Conservation (phyloP, 2,888 invertebrate genomes). For the Luffia ferchaultella region DNA sequence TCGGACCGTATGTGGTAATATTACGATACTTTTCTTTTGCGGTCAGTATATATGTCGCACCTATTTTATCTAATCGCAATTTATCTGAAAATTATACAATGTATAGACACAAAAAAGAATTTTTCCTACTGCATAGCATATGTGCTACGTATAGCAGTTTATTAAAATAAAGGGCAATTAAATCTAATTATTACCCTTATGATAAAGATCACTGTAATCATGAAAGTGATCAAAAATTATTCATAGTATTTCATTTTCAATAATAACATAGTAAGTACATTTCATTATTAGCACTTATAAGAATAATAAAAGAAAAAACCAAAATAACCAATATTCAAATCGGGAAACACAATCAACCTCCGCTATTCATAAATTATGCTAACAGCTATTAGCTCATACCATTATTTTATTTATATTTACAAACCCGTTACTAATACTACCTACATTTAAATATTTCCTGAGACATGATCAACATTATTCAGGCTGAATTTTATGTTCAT, state of each 20-base stretch:
- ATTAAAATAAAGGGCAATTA: too few relatives aligned
- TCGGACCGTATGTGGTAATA: too few relatives aligned
- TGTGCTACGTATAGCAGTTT: too few relatives aligned
- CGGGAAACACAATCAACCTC: background rate
- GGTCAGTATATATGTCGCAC: too few relatives aligned
- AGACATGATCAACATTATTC: slow-evolving; percentile 65
- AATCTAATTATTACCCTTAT: too few relatives aligned
- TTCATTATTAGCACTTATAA: background rate
- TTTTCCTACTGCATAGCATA: too few relatives aligned
- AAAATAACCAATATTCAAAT: background rate
- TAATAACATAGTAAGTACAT: background rate
- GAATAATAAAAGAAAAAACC: background rate
- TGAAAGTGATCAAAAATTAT: background rate
- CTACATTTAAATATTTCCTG: slow-evolving; percentile 30
- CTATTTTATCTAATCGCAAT: too few relatives aligned
- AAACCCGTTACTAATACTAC: slow-evolving; percentile 6
- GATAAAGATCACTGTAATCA: background rate
- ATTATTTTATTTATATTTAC: slow-evolving; percentile 10
- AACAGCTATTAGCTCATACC: slow-evolving; percentile 21
- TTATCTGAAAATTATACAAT: too few relatives aligned
- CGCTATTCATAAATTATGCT: slow-evolving; percentile 3
- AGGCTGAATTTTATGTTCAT: slow-evolving; percentile 53
- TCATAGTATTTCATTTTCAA: background rate
- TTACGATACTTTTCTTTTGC: too few relatives aligned
- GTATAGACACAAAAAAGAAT: too few relatives aligned